These are phyloP conservation scores for Aspidiotus destructor DNA, from an alignment of 2,888 invertebrate species.

Conservation along the genomic window DNA sequence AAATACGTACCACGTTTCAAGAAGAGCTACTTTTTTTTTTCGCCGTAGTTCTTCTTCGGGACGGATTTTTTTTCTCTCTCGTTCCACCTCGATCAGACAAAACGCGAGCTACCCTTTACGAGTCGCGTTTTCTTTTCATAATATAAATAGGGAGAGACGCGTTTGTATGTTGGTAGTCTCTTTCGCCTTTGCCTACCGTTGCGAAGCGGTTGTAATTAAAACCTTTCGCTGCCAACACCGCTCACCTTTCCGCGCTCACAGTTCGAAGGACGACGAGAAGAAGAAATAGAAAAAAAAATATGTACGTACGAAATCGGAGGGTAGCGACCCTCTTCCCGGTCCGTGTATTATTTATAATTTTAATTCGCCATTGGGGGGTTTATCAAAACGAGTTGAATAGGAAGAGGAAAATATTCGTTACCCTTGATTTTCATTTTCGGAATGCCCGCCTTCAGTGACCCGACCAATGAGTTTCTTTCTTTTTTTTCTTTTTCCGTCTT, in stretches of 20 bases:
- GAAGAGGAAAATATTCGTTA: constrained; percentile 13
- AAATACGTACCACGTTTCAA: background rate
- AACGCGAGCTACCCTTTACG: background rate
- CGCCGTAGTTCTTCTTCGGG: too few relatives aligned
- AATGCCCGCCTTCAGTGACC: constrained; percentile 23
- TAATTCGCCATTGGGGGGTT: constrained; percentile 30
- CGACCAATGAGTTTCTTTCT: constrained; percentile 22
- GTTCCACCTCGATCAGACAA: background rate
- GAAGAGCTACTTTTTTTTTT: constrained; percentile 11
- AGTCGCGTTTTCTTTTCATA: constrained; percentile 10
- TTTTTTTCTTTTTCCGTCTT: background rate
- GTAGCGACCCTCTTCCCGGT: constrained; percentile 25
- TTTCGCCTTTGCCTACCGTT: too few relatives aligned
- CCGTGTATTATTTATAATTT: constrained; percentile 29
- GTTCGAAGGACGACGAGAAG: too few relatives aligned
- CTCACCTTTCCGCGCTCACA: background rate
- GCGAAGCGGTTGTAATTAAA: constrained; percentile 20
- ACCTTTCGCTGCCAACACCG: constrained; percentile 12
- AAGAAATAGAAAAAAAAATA: background rate
- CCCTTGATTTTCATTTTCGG: constrained; percentile 27
- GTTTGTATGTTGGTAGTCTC: background rate
- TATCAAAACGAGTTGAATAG: constrained; percentile 14
- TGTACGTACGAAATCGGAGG: constrained; percentile 17
- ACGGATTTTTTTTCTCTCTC: background rate
- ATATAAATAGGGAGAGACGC: background rate